Evolutionary conservation across 2,797 vertebrate species (phyloP).

Genomic region (Anguilla obscura): DNA sequence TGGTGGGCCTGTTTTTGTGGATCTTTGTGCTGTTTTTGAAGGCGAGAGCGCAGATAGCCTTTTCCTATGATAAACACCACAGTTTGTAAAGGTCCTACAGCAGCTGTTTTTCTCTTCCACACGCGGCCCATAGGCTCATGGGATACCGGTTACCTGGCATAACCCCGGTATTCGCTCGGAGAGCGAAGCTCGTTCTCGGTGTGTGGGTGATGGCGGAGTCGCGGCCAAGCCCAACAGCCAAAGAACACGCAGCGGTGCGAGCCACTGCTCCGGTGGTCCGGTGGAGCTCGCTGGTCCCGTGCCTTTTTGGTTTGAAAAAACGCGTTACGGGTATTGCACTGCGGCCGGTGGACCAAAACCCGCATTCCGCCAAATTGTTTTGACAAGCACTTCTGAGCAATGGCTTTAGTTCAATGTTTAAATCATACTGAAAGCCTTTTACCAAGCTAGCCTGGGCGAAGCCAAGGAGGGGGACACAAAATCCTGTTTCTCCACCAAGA

Average conservation of each 20-base stretch:
- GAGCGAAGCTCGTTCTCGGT: slow-evolving; percentile 45
- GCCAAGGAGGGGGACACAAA: background rate
- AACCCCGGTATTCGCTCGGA: slow-evolving; percentile 43
- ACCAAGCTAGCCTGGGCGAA: background rate
- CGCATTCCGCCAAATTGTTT: background rate
- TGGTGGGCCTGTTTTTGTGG: background rate
- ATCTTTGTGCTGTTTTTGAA: background rate
- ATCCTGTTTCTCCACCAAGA: background rate
- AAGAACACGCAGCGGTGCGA: slow-evolving; percentile 56
- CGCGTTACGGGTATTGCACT: background rate
- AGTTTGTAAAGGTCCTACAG: background rate
- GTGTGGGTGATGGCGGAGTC: slow-evolving; percentile 54
- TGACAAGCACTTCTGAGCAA: background rate
- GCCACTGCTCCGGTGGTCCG: slow-evolving; percentile 68
- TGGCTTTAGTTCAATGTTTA: background rate
- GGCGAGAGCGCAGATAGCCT: background rate
- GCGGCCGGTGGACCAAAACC: background rate
- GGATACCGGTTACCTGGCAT: slow-evolving; percentile 41
- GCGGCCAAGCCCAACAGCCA: slow-evolving; percentile 65
- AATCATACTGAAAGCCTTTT: background rate
- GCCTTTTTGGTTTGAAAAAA: slow-evolving; percentile 19
- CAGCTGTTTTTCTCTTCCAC: background rate
- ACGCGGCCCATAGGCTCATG: slow-evolving; percentile 17
- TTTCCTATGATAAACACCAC: background rate
- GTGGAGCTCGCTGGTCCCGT: slow-evolving; percentile 37